Evolutionary conservation across 2,113 vertebrate species (phyloP).

Genomic region (Cebus imitator): DNA sequence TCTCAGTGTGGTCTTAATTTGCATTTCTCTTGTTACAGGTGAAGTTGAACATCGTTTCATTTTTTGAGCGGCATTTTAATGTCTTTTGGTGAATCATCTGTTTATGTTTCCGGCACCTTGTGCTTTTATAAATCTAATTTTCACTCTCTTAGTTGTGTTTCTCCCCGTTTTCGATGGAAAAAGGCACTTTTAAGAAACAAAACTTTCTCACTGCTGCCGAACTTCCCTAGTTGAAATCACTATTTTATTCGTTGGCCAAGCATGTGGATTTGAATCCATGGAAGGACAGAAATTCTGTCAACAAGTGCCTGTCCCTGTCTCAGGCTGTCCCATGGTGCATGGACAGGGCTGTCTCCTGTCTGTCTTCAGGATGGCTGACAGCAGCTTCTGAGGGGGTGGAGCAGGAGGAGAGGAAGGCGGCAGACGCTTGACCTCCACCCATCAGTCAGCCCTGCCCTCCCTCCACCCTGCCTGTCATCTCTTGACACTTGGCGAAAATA

Average conservation of each 20-base stretch:
- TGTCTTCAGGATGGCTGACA: neutral
- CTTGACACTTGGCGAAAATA: neutral
- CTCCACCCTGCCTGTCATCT: neutral
- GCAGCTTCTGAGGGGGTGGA: neutral
- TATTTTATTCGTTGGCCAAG: no score
- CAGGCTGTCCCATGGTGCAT: neutral
- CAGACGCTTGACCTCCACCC: neutral
- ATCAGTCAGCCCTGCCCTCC: neutral
- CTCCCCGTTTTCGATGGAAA: neutral
- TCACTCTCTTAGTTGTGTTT: no score
- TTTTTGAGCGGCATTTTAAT: neutral
- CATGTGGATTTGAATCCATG: neutral
- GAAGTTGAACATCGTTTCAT: neutral
- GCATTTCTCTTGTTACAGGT: neutral
- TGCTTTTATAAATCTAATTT: no score
- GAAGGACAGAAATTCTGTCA: neutral
- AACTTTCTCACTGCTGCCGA: neutral
- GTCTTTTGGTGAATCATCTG: neutral
- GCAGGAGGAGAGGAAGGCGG: neutral
- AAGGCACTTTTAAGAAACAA: neutral
- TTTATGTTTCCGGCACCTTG: neutral
- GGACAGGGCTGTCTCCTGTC: neutral
- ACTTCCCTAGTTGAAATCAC: neutral
- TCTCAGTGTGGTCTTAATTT: neutral
- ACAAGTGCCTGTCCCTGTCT: neutral